A percentile compares a stretch with the other conserved stretches of the same genome.
Evolutionary conservation across 1,140 invertebrate genomes (phyloP).

Genomic region (Paracyclopina nana): DNA sequence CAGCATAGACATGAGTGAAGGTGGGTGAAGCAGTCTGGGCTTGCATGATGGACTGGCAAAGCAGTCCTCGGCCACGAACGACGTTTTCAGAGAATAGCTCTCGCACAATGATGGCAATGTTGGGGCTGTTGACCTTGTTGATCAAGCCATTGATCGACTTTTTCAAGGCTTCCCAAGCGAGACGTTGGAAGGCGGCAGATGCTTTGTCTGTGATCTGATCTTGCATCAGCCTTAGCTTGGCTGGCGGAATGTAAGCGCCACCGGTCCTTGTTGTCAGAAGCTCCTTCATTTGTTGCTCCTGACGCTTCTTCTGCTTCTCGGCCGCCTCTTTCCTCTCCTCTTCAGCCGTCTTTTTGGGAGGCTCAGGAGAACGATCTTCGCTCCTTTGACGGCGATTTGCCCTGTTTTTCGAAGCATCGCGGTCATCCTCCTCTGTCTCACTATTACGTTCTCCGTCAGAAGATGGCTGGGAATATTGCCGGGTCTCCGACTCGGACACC

Average conservation of each 20-base stretch:
- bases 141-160: conserved; percentile 97
- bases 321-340: too few species aligned
- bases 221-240: conserved; percentile 45
- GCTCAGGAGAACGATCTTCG: too few species aligned
- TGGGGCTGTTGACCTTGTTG: conserved; percentile 92
- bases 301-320: too few species aligned
- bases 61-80: conserved; percentile 71
- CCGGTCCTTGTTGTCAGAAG: conserved; percentile 65
- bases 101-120: conserved; percentile 75
- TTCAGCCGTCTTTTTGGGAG: too few species aligned
- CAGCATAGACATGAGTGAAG: conserved; percentile 93
- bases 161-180: conserved; percentile 95
- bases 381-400: too few species aligned
- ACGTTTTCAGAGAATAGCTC: conserved; percentile 89
- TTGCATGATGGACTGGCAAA: conserved; percentile 80
- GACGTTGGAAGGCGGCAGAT: conserved; percentile 41
- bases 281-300: too few species aligned
- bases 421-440: too few species aligned
- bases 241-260: conserved; percentile 95
- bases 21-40: conserved; percentile 91
- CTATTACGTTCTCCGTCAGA: too few species aligned
- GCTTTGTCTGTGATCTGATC: conserved; percentile 21
- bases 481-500: too few species aligned
- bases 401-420: too few species aligned
- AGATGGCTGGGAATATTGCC: too few species aligned